Conservation (phyloP, 2,888 invertebrate genomes). For the Acronicta alni region DNA sequence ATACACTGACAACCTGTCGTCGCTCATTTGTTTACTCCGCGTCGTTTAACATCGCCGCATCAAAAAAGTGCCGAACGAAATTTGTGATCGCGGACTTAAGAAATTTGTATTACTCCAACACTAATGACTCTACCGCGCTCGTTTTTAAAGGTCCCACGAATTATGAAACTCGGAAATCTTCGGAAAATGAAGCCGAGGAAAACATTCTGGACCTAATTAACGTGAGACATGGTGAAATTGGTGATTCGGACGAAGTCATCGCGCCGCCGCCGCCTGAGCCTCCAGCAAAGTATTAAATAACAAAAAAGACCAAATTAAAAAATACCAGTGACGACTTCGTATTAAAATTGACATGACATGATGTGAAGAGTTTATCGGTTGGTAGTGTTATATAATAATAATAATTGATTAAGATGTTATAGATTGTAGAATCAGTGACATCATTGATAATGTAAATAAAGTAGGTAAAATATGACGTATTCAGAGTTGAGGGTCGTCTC, state of each 20-base stretch:
- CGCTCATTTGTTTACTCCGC: constrained; percentile 54
- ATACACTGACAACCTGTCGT: constrained; percentile 39
- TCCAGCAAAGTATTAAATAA: constrained; percentile 32
- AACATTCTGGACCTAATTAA: constrained; percentile 58
- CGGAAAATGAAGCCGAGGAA: constrained; percentile 59
- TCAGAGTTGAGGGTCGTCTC: not conserved
- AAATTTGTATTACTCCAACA: constrained; percentile 64
- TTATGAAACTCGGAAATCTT: constrained; percentile 49
- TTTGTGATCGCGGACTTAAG: constrained; percentile 42
- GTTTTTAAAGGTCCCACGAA: constrained; percentile 77
- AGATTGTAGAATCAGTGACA: constrained; percentile 16
- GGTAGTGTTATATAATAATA: constrained; percentile 36
- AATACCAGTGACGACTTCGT: constrained; percentile 40
- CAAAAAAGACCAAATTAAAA: not conserved
- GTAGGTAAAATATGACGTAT: constrained; percentile 4
- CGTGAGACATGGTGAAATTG: constrained; percentile 51
- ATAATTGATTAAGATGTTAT: constrained; percentile 21
- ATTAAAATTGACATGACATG: constrained; percentile 10
- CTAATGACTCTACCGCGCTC: constrained; percentile 67
- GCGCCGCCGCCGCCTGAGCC: not conserved
- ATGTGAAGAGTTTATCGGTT: constrained; percentile 11
- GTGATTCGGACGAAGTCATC: not conserved
- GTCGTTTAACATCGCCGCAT: constrained; percentile 51
- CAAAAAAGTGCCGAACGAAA: constrained; percentile 44
- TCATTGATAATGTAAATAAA: constrained; percentile 15